These are phyloP conservation scores for Ptilorrhoa leucosticta DNA, from an alignment of 2,113 vertebrate species.

Conservation along the genomic window DNA sequence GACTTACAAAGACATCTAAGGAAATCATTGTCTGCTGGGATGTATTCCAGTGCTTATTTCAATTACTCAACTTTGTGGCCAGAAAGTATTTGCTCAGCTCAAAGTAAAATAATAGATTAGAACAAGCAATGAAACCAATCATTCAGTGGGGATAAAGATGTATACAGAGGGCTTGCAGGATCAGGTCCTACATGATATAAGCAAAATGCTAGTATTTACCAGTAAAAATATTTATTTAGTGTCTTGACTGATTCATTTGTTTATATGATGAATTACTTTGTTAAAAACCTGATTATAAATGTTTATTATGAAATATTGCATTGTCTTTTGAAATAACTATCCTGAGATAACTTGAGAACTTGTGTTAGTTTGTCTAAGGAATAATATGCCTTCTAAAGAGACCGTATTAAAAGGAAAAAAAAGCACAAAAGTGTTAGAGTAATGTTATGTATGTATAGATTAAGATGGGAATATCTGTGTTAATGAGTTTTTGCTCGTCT, in stretches of 20 bases:
- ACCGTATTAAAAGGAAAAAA: conserved; percentile 14
- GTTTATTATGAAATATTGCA: conserved; percentile 60
- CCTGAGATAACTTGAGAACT: conserved; percentile 60
- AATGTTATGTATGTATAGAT: background rate
- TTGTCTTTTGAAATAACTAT: conserved; percentile 65
- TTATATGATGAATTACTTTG: conserved; percentile 66
- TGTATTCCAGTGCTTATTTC: background rate
- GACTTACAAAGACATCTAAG: background rate
- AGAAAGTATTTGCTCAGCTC: conserved; percentile 27
- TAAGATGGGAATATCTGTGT: background rate
- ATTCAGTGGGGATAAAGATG: conserved; percentile 45
- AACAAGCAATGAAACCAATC: background rate
- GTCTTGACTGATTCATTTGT: conserved; percentile 66
- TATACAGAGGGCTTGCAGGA: conserved; percentile 63
- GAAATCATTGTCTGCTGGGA: background rate
- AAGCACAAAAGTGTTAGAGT: conserved; percentile 27
- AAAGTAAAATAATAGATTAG: conserved; percentile 9
- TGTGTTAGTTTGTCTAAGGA: conserved; percentile 43
- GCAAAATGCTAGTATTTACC: conserved; percentile 50
- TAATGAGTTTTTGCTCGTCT: background rate
- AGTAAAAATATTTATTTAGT: conserved; percentile 66
- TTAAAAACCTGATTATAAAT: conserved; percentile 54
- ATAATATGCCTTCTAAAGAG: conserved; percentile 22
- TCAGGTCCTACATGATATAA: conserved; percentile 55
- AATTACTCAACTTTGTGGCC: background rate